phyloP scores from a whole-genome alignment of 2,113 vertebrate genomes.

The Alethe diademata region DNA sequence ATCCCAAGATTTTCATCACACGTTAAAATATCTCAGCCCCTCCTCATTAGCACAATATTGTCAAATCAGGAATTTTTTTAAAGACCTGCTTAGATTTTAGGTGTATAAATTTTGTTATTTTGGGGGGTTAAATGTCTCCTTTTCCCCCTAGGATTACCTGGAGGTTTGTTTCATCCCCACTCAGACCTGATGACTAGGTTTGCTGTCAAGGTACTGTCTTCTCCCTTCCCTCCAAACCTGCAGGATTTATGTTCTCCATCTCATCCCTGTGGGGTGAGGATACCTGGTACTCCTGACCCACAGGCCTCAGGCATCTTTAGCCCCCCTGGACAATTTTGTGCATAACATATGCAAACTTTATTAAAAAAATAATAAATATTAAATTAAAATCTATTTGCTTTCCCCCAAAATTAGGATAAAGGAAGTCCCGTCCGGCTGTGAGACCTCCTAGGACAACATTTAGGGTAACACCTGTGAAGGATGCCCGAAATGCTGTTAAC shows the following conservation, averaged over 20 bases:
- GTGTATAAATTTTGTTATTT: not conserved
- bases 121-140: not conserved
- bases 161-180: not conserved
- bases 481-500: not conserved
- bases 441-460: not conserved
- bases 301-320: not conserved
- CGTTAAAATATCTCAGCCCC: not conserved
- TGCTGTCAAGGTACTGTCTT: not conserved
- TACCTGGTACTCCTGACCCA: not conserved
- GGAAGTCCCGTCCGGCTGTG: accelerated
- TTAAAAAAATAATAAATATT: not conserved
- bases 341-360: not conserved
- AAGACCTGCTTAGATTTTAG: not conserved
- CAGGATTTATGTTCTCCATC: not conserved
- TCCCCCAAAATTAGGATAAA: not conserved
- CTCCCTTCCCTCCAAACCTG: not conserved
- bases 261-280: not conserved
- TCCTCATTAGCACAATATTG: not conserved
- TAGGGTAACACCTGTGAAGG: not conserved
- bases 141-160: not conserved
- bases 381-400: not conserved
- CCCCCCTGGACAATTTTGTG: not conserved
- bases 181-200: not conserved
- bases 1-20: not conserved
- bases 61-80: not conserved